Conservation (phyloP, 2,888 invertebrate species). For the Parapristionchus giblindavisi region DNA sequence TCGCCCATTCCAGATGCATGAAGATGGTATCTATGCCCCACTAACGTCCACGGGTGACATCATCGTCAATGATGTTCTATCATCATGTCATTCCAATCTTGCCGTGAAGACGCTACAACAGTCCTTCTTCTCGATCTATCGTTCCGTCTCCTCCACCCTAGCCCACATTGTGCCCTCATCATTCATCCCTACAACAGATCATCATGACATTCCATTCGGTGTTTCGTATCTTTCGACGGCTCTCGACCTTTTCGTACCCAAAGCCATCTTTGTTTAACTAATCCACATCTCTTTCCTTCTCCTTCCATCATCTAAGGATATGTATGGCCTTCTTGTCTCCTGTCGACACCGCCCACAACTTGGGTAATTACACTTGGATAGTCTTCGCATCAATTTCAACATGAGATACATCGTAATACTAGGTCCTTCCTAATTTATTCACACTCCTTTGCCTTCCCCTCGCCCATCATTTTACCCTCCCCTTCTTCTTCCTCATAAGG, state of each 20-base stretch:
- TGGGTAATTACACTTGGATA: too few species aligned
- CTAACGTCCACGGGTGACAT: slow-evolving; percentile 65
- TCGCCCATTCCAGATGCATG: slow-evolving; percentile 44
- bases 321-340: not conserved
- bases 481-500: too few species aligned
- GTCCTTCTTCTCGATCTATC: slow-evolving; percentile 64
- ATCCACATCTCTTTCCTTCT: slow-evolving; percentile 8
- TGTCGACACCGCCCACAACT: too few species aligned
- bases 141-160: slow-evolving; percentile 18
- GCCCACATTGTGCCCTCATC: slow-evolving; percentile 6
- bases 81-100: slow-evolving; percentile 65
- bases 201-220: slow-evolving; percentile 57
- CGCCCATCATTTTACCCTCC: too few species aligned
- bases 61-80: slow-evolving; percentile 64
- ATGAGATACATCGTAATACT: too few species aligned
- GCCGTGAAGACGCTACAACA: slow-evolving; percentile 64
- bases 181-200: slow-evolving; percentile 37
- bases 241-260: slow-evolving; percentile 62
- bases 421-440: too few species aligned
- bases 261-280: slow-evolving; percentile 30
- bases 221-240: slow-evolving; percentile 60
- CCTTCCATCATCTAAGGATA: not conserved
- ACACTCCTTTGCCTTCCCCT: too few species aligned
- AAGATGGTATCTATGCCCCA: slow-evolving; percentile 64
- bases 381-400: too few species aligned